phyloP scores from a whole-genome alignment of 1,140 invertebrate species.

The Pogonomyrmex californicus region DNA sequence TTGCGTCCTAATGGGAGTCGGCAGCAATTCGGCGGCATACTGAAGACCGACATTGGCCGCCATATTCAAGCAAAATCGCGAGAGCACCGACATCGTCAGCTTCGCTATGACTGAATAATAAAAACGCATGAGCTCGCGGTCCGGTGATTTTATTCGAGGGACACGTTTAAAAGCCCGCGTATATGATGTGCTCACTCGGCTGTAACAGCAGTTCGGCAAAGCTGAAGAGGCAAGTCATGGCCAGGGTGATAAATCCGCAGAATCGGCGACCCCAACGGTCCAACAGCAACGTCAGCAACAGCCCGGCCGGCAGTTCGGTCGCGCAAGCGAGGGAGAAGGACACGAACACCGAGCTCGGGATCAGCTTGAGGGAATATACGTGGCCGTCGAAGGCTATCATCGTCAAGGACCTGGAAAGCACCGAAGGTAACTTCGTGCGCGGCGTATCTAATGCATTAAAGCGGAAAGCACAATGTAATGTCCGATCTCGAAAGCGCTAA shows the following conservation, averaged over 20 bases:
- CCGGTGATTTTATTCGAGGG: constrained; percentile 15
- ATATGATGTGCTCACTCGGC: constrained; percentile 75
- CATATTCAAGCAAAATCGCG: constrained; percentile 88
- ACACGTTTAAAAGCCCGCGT: not conserved
- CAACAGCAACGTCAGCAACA: constrained; percentile 89
- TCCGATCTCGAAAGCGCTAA: not conserved
- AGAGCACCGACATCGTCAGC: constrained; percentile 86
- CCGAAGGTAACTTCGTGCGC: constrained; percentile 1
- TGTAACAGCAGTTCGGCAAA: constrained; percentile 83
- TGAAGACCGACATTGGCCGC: constrained; percentile 90
- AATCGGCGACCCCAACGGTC: constrained; percentile 90
- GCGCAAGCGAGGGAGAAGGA: constrained; percentile 91
- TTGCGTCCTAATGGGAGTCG: constrained; percentile 89
- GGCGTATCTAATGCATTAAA: constrained; percentile 20
- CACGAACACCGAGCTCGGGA: constrained; percentile 90
- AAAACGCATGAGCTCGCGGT: constrained; percentile 16
- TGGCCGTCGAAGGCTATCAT: constrained; percentile 90
- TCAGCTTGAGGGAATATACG: constrained; percentile 89
- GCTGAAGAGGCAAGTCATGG: constrained; percentile 87
- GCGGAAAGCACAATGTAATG: not conserved
- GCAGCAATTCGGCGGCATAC: constrained; percentile 89
- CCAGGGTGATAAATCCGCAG: constrained; percentile 88
- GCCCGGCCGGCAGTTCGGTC: constrained; percentile 91
- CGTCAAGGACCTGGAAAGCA: constrained; percentile 88
- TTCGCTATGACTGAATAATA: constrained; percentile 72